Conservation (phyloP, 1,140 invertebrate genomes). For the Neotoxoptera formosana region DNA sequence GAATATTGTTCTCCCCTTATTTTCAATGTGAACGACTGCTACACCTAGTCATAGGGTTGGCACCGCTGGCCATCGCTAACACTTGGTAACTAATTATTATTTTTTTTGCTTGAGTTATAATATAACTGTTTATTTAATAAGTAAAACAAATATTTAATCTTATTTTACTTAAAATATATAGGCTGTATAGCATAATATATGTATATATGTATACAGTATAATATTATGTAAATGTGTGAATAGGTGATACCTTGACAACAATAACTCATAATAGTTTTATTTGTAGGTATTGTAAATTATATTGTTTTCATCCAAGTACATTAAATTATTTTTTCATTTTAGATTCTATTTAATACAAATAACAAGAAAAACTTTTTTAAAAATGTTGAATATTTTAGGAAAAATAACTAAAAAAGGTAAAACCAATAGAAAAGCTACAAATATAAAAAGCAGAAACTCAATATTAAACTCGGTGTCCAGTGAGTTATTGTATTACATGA, state of each 20-base stretch:
- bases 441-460: neutral
- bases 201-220: neutral
- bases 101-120: neutral
- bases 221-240: neutral
- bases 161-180: neutral
- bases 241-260: constrained; percentile 27
- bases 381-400: neutral
- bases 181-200: neutral
- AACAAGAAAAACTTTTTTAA: neutral
- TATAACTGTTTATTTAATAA: neutral
- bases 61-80: neutral
- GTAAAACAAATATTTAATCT: neutral
- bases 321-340: neutral
- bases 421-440: neutral
- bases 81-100: neutral
- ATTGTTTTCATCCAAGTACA: neutral
- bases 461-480: neutral
- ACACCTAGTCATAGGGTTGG: no score
- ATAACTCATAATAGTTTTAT: neutral
- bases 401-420: neutral
- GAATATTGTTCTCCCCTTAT: no score
- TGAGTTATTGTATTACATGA: neutral
- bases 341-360: neutral
- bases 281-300: neutral
- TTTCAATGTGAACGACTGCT: no score